Evolutionary conservation across 2,888 invertebrate species (phyloP).

Genomic region (Salticus scenicus): DNA sequence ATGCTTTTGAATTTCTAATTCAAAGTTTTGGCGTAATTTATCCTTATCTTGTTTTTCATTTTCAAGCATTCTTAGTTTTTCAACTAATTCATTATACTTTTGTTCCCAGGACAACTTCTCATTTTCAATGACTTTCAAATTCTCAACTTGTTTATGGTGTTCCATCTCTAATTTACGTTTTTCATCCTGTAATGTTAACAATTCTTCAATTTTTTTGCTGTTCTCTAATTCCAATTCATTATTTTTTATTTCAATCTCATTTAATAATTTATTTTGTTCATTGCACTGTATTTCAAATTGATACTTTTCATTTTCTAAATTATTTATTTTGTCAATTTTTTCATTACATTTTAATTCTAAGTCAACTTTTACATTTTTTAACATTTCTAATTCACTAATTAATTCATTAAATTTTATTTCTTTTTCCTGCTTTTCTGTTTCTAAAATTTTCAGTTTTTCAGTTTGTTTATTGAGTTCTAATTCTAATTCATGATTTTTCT

Average conservation of each 20-base stretch:
- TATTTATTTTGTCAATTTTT: background rate
- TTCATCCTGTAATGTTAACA: too few species aligned
- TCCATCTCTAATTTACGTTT: background rate
- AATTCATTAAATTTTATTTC: background rate
- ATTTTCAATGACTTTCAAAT: background rate
- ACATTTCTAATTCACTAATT: background rate
- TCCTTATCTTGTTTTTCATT: background rate
- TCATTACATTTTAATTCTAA: too few species aligned
- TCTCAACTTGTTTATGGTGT: background rate
- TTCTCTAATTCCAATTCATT: background rate
- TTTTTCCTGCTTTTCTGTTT: background rate
- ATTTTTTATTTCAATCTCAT: background rate
- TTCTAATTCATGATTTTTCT: too few species aligned
- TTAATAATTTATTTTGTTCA: background rate
- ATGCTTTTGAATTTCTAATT: background rate
- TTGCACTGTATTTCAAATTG: background rate
- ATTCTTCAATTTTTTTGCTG: background rate
- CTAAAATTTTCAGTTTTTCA: background rate
- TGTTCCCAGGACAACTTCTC: background rate
- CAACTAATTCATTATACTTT: background rate
- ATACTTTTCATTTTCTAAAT: slow-evolving; percentile 9
- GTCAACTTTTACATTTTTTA: background rate
- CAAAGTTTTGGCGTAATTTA: background rate
- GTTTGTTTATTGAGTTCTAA: too few species aligned
- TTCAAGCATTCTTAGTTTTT: too few species aligned